phyloP scores from a whole-genome alignment of 2,797 vertebrate species.

The Tadarida brasiliensis region DNA sequence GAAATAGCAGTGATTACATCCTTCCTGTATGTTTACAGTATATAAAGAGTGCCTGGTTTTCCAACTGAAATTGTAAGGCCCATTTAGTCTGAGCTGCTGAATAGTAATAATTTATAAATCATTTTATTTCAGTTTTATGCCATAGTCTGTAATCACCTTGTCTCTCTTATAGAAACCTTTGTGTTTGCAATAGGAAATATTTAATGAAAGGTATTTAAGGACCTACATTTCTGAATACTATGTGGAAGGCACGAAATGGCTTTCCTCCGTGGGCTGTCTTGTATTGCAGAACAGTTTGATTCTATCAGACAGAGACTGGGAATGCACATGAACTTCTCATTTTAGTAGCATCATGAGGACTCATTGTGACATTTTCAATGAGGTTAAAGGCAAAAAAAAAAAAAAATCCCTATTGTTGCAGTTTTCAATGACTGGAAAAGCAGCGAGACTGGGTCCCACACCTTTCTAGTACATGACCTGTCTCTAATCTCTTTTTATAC shows the following conservation, averaged over 20 bases:
- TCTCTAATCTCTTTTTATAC: background rate
- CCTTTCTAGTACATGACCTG: background rate
- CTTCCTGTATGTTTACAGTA: background rate
- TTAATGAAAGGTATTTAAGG: conserved; percentile 10
- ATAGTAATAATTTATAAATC: conserved; percentile 20
- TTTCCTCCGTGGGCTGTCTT: conserved; percentile 18
- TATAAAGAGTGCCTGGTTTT: background rate
- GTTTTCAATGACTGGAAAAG: conserved; percentile 52
- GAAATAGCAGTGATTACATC: background rate
- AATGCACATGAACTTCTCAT: conserved; percentile 44
- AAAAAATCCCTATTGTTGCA: background rate
- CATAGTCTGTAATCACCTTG: background rate
- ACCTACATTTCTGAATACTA: conserved; percentile 14
- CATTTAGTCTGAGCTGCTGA: background rate
- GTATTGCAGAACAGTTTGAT: background rate
- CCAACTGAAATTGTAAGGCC: background rate
- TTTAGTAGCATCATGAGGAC: conserved; percentile 37
- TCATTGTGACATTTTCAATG: conserved; percentile 58
- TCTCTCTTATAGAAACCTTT: background rate
- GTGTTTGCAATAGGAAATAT: background rate
- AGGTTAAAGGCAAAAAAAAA: conserved; percentile 45
- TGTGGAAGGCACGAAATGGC: background rate
- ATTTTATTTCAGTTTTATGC: conserved; percentile 35
- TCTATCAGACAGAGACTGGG: conserved; percentile 30
- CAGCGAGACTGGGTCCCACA: background rate